Evolutionary conservation across 2,113 vertebrate species (phyloP).

Genomic region (Cryptoleucopteryx plumbea): DNA sequence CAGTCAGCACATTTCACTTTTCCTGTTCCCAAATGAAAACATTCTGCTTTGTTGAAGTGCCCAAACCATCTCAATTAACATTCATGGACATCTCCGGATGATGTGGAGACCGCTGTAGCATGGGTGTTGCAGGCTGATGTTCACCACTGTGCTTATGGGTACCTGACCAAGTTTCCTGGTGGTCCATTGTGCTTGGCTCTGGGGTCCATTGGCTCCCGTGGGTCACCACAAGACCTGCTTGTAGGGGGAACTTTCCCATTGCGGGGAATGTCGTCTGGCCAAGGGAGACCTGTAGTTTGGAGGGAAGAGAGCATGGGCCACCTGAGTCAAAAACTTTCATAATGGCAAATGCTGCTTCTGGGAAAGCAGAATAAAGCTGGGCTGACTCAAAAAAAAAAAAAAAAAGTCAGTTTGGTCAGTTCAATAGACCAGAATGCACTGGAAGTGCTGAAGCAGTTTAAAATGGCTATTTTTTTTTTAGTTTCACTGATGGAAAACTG

Average conservation of each 20-base stretch:
- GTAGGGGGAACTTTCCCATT: neutral
- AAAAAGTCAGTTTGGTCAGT: neutral
- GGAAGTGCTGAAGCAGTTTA: neutral
- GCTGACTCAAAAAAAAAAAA: neutral
- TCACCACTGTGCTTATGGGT: neutral
- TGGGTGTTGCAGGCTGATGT: neutral
- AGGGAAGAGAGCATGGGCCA: neutral
- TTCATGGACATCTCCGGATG: neutral
- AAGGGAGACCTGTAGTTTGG: neutral
- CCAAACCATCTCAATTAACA: neutral
- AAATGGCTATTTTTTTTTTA: neutral
- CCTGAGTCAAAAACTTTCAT: neutral
- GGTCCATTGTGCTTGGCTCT: neutral
- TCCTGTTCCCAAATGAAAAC: neutral
- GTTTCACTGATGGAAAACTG: neutral
- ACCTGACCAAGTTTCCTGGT: neutral
- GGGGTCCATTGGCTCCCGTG: accelerated
- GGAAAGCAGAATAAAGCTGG: neutral
- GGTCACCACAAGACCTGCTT: neutral
- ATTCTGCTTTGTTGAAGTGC: neutral
- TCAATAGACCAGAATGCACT: neutral
- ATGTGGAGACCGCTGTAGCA: accelerated
- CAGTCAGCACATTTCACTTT: neutral
- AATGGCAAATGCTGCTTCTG: neutral
- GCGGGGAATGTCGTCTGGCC: neutral